Base-by-base conservation (phyloP, 2,797 vertebrate species). In the Megaceryle alcyon region DNA sequence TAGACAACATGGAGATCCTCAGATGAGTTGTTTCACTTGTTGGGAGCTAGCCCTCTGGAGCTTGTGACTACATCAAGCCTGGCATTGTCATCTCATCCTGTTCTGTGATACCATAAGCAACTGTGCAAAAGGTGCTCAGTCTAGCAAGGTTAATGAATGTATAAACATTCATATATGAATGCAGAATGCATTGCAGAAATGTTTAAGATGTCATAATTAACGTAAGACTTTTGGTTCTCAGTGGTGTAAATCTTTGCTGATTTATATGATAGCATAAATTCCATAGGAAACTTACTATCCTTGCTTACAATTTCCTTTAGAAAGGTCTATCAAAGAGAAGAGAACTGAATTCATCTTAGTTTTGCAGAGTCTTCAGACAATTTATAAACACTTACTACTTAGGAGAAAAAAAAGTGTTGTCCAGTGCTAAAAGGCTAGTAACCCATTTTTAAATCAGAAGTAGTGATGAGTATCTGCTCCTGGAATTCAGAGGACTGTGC, bases 311-410 rank as follows among this genome's bases (percentile, higher is more conserved):
- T 3, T 66, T 73, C 70, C 35, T 26, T 83, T 33, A 57, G 11
- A 73, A 83, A 86, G 3, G 13, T 57, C 46, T 83, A 18, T 53
- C 3, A 63, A 68, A 72, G 49, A 72, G 1, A 68, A 72, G 39
- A 72, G 1, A 16, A 25, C 17, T 73, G 14, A 11, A 26, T 3
- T 37, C 4, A 2, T 49, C 19, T 77, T 44, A 9, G 5, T 26
- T 31, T 77, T 70, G 7, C 11, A 57, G 7, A 7, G 12, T 66
- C 25, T 64, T 68, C 16, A 82, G 10, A 14, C 28, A 54, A 14
- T 63, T 78, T 4, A 59, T 9, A 7, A 54, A 29, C 16, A 4
- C 0, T 6, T n/a, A 3, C 21, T 46, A 56, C 17, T 7, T 6
- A 22, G 12, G 19, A 75, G 17, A 23, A 63, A 57, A 33, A 76